Percentiles rank a stretch among this genome's conserved stretches.
These are phyloP conservation scores for Heliconius aoede DNA, from an alignment of 2,888 invertebrate species.

Conservation along the genomic window DNA sequence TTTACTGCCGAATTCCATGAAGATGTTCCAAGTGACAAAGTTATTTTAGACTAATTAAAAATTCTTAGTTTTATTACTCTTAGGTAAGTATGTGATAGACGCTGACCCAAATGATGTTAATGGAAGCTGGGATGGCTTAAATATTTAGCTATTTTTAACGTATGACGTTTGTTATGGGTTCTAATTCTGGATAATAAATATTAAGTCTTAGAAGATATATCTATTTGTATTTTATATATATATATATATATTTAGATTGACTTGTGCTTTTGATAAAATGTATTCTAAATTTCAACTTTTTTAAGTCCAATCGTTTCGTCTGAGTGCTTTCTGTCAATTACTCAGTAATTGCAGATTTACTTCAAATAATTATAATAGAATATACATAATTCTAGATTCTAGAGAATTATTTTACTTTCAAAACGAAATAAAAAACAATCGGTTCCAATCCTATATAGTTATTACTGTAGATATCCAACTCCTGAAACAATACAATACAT, in stretches of 20 bases:
- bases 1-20: constrained; percentile 42
- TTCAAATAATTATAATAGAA: no score
- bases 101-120: constrained; percentile 3
- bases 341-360: no score
- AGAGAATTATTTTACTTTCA: background rate
- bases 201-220: no score
- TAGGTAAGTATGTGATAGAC: background rate
- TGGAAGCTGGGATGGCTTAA: background rate
- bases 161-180: background rate
- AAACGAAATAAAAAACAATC: background rate
- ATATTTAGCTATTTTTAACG: background rate
- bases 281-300: no score
- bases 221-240: no score
- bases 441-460: background rate
- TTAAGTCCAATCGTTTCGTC: no score
- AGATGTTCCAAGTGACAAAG: constrained; percentile 28
- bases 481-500: constrained; percentile 12
- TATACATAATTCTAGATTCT: background rate
- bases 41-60: constrained; percentile 18
- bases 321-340: no score
- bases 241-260: no score
- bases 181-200: no score
- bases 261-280: no score
- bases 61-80: constrained; percentile 14
- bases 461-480: background rate